phyloP scores from a whole-genome alignment of 2,888 invertebrate genomes.

The Stenolophus ochropezus region DNA sequence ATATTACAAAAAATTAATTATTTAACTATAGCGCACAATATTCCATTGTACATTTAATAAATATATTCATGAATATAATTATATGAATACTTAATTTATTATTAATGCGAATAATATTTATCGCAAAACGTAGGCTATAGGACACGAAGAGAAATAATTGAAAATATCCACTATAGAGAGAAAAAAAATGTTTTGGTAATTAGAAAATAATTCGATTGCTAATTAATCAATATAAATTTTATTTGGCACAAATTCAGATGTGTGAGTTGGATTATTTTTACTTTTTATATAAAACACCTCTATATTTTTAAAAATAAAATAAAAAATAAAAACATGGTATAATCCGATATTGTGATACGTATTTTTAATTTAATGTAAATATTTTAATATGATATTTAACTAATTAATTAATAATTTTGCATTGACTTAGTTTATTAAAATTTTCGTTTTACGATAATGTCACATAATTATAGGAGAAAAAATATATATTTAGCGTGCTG shows the following conservation, averaged over 20 bases:
- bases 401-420: too few species aligned
- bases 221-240: background rate
- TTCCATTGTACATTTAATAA: background rate
- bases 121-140: background rate
- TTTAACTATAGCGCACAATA: conserved; percentile 2
- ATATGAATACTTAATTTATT: conserved; percentile 38
- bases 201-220: background rate
- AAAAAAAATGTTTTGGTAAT: background rate
- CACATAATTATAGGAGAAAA: too few species aligned
- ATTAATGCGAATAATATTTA: conserved; percentile 25
- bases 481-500: too few species aligned
- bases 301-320: too few species aligned
- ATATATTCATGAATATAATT: conserved; percentile 43
- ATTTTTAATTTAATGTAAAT: too few species aligned
- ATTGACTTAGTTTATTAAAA: too few species aligned
- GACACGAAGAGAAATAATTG: background rate
- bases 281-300: too few species aligned
- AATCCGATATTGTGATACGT: too few species aligned
- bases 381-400: too few species aligned
- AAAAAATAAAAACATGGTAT: too few species aligned
- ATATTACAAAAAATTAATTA: conserved; percentile 35
- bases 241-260: too few species aligned
- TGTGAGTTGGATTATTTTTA: background rate
- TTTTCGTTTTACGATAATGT: too few species aligned
- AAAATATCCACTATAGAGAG: background rate